phyloP scores from a whole-genome alignment of 2,113 vertebrate genomes.

The Psittacula cyanocephala region DNA sequence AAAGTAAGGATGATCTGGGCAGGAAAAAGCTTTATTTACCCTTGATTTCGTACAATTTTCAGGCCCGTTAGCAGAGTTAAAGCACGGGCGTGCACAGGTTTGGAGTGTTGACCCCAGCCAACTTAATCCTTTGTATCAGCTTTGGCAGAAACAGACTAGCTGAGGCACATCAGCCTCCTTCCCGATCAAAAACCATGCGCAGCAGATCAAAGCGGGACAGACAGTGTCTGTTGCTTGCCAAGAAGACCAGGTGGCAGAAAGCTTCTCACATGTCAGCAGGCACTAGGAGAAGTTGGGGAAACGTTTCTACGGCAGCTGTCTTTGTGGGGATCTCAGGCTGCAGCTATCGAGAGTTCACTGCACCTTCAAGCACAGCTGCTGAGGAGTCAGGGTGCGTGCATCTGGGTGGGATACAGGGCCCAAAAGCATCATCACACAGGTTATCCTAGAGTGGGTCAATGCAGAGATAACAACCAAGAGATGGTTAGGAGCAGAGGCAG shows the following conservation, averaged over 20 bases:
- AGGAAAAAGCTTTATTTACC: neutral
- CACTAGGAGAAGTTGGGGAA: constrained; percentile 1
- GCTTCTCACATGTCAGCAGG: constrained; percentile 41
- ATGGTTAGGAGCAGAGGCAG: neutral
- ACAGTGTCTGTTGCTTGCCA: constrained; percentile 2
- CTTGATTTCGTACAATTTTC: neutral
- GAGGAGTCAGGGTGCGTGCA: neutral
- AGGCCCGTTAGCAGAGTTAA: neutral
- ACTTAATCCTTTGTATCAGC: neutral
- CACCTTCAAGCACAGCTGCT: neutral
- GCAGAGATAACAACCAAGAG: neutral
- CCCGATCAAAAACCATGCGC: neutral
- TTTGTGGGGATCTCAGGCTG: neutral
- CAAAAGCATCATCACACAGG: rapidly evolving
- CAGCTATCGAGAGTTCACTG: neutral
- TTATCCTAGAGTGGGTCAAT: neutral
- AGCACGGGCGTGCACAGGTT: neutral
- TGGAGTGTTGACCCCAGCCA: neutral
- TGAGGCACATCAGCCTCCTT: neutral
- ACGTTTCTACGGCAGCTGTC: neutral
- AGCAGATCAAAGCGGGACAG: constrained; percentile 17
- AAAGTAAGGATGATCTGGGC: neutral
- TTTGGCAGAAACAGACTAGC: neutral
- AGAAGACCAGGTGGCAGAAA: constrained; percentile 59
- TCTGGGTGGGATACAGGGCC: neutral